Base-by-base conservation (phyloP, 64 coral and sea anemone species). In the Cladopsammia gracilis region DNA sequence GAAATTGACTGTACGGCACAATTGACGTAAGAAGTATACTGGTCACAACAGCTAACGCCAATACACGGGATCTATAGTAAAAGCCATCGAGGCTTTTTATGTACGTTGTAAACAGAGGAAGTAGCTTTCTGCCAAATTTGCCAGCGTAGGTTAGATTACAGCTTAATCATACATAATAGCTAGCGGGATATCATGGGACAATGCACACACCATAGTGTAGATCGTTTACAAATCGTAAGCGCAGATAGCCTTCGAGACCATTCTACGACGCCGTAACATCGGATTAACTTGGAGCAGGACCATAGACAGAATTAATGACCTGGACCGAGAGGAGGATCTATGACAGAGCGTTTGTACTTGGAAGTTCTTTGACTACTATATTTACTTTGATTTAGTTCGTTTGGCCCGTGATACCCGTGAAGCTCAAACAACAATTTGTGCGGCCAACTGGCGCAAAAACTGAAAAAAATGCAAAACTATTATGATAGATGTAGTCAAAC, bases 121-220 rank as follows among this genome's bases (percentile, higher is more conserved):
- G 47, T n/a, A 77, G 74, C 65, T n/a, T 25, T 0, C 65, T 20
- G n/a, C 65, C 23, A 69, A 69, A 25, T 25, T 26, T 69, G 22
- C 65, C 7, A 25, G 65, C 65, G 65, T 25, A 69, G 65, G 6
- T 24, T 20, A 69, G 65, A 10, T 25, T 19, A n/a, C 20, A 69
- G 65, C 19, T 22, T 4, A 69, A 23, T 69, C 65, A 25, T 69
- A 69, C 65, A 8, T 25, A 7, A 2, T 69, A 69, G 4, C n/a
- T 69, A 18, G 49, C 43, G 1, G n/a, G 74, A 19, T 10, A 54
- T 10, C 16, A 58, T 60, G 76, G 76, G 76, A 79, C 76, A 79
- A 79, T 42, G 53, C 76, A 79, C 76, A 79, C 76, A 58, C 76
- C 24, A 25, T 26, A 79, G 76, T 58, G 22, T 34, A 58, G 52